phyloP scores from a whole-genome alignment of 1,140 invertebrate genomes.

The Drosophila truncata region DNA sequence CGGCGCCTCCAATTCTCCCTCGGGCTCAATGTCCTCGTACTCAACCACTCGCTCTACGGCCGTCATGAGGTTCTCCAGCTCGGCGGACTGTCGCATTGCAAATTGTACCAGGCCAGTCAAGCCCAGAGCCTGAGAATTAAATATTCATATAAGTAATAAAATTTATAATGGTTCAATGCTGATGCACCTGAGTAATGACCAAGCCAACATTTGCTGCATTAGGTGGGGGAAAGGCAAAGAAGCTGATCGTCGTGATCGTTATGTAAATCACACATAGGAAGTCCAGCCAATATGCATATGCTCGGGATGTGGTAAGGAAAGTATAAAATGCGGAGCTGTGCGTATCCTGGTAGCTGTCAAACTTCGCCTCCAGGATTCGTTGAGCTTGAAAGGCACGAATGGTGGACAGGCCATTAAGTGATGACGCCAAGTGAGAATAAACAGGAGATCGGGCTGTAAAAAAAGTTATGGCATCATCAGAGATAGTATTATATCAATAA shows the following conservation, averaged over 20 bases:
- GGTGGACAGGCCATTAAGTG: conserved; percentile 94
- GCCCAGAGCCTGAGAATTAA: conserved; percentile 87
- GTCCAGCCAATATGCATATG: conserved; percentile 92
- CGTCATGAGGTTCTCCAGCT: conserved; percentile 94
- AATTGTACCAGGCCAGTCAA: conserved; percentile 94
- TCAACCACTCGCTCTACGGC: conserved; percentile 92
- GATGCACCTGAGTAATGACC: conserved; percentile 89
- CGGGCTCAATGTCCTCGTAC: conserved; percentile 90
- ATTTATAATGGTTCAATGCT: too few species aligned
- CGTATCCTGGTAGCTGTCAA: conserved; percentile 91
- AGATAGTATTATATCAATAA: not conserved
- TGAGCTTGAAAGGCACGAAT: conserved; percentile 94
- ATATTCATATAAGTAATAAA: too few species aligned
- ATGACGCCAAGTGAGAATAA: conserved; percentile 95
- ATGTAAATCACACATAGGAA: conserved; percentile 91
- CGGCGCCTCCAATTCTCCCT: conserved; percentile 88
- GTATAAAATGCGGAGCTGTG: conserved; percentile 89
- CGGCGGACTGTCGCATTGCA: conserved; percentile 93
- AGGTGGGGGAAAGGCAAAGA: conserved; percentile 88
- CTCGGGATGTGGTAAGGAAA: conserved; percentile 88
- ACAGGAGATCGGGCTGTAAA: conserved; percentile 91
- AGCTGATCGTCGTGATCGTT: conserved; percentile 89
- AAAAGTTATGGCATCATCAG: not conserved
- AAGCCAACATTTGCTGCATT: conserved; percentile 91
- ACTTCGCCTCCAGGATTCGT: conserved; percentile 91